A percentile compares a stretch with the other conserved stretches of the same genome.
Evolutionary conservation across 2,113 vertebrate species (phyloP).

Genomic region (Hippoglossus stenolepis): DNA sequence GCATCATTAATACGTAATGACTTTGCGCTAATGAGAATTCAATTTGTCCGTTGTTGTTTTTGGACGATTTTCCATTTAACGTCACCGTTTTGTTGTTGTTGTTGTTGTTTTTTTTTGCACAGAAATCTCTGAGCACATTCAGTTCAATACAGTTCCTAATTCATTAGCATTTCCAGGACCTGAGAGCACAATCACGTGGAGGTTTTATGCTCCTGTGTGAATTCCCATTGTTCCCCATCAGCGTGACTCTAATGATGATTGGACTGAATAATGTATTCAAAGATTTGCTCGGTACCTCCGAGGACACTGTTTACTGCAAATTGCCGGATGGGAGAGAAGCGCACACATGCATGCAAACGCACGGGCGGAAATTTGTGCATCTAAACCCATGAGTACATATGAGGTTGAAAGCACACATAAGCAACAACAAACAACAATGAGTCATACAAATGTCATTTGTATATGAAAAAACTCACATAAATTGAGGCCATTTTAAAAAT

Average conservation of each 20-base stretch:
- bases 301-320: conserved; percentile 42
- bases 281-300: conserved; percentile 26
- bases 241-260: conserved; percentile 37
- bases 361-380: neutral
- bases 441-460: neutral
- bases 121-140: conserved; percentile 15
- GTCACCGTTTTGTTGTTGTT: neutral
- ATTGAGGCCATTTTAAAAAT: neutral
- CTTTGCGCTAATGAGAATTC: conserved; percentile 18
- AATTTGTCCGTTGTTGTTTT: conserved; percentile 24
- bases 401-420: neutral
- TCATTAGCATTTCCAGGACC: conserved; percentile 27
- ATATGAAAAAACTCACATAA: neutral
- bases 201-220: conserved; percentile 15
- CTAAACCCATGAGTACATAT: neutral
- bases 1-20: conserved; percentile 32
- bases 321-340: conserved; percentile 12
- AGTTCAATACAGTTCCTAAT: conserved; percentile 8
- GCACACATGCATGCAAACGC: neutral
- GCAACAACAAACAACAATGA: neutral
- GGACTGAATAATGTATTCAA: conserved; percentile 48
- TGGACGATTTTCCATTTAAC: conserved; percentile 33
- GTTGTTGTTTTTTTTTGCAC: neutral
- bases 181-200: conserved; percentile 2
- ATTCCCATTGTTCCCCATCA: conserved; percentile 10